These are phyloP conservation scores for Hemicentrotus pulcherrimus DNA, from an alignment of 35 echinoderm and acorn worm species.

Conservation along the genomic window DNA sequence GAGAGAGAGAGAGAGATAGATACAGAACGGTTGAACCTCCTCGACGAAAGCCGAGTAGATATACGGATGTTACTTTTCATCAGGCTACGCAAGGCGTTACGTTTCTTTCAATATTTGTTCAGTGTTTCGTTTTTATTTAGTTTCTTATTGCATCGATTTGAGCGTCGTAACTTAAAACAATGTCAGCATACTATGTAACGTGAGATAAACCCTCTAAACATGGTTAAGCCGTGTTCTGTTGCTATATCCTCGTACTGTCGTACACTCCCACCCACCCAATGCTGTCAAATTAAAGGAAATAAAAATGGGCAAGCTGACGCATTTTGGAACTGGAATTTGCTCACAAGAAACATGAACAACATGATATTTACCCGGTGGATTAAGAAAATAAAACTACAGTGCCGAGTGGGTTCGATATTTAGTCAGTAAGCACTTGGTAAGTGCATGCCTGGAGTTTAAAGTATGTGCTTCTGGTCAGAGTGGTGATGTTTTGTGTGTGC, in stretches of 20 bases:
- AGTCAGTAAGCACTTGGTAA: not conserved
- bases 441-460: not conserved
- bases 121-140: conserved; percentile 3
- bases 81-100: not conserved
- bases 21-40: not conserved
- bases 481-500: not conserved
- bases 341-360: not conserved
- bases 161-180: not conserved
- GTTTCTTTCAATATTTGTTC: conserved; percentile 6
- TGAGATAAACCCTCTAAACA: conserved; percentile 1
- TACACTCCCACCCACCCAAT: not conserved
- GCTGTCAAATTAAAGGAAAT: not conserved
- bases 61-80: conserved; percentile 19
- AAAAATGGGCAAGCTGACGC: not conserved
- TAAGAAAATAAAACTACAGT: not conserved
- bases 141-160: not conserved
- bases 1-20: not conserved
- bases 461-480: not conserved
- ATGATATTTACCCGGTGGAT: not conserved
- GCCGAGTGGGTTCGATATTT: not conserved
- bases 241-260: not conserved
- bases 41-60: not conserved
- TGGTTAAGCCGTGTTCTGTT: not conserved
- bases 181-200: not conserved
- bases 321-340: not conserved